Evolutionary conservation across 2,797 vertebrate species (phyloP), one percentile per base, ranked within the genome.

Genomic region (Alca torda): DNA sequence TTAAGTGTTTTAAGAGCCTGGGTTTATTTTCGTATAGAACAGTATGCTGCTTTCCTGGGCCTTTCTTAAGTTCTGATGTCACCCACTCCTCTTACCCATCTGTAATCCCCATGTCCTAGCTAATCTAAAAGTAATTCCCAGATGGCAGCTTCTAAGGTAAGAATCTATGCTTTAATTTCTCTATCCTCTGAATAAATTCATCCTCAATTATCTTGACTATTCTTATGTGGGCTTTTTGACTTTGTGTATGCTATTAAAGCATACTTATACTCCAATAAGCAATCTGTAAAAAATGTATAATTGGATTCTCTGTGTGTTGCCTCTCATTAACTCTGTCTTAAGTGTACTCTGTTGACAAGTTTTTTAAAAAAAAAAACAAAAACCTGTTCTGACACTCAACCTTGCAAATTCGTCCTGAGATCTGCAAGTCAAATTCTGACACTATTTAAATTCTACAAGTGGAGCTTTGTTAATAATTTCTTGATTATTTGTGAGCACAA

Each of bases 391-490:
- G 90, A 92, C 81, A 94, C 70, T 87, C 92, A 96, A 90, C 90
- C 74, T 95, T 96, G 93, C 63, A 95, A 93, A 90, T 90, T 96
- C 0, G 6, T 87, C 90, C 90, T 93, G 79, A 96, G 86, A 93
- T 96, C 87, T 97, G 84, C 90, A 95, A 94, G 93, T 94, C 81
- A 91, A 96, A 95, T 93, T 92, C 56, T 92, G 79, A 80, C 35
- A 75, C 65, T 80, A 93, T 92, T 92, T 89, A 95, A 93, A 94
- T 93, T 92, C 68, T 88, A 61, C 37, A 87, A 77, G 54, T 85
- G 51, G 25, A 78, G 54, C 16, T 91, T 96, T 92, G 79, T 92
- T 95, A 94, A 89, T 82, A 92, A 80, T 75, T 70, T 65, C 63
- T 95, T 96, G 64, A 94, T 95, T 91, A 81, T 87, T 77, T 88